phyloP scores from a whole-genome alignment of 2,888 invertebrate species.

The Desoria tigrina region DNA sequence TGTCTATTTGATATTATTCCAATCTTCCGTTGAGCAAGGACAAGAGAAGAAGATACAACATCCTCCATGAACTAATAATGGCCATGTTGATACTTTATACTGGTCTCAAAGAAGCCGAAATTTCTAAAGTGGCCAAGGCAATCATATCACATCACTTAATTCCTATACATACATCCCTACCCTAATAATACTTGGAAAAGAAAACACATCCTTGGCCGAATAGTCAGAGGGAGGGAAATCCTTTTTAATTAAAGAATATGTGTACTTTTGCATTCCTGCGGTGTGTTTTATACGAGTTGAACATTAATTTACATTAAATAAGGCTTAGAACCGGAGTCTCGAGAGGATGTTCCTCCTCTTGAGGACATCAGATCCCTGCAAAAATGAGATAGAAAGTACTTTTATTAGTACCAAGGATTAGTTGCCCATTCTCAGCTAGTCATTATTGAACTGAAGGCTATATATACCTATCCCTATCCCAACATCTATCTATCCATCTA shows the following conservation, averaged over 20 bases:
- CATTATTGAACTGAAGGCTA: background rate
- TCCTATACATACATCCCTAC: too few relatives aligned
- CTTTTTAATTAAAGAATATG: slow-evolving; percentile 5
- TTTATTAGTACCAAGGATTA: slow-evolving; percentile 5
- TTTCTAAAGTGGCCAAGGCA: background rate
- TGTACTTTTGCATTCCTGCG: slow-evolving; percentile 19
- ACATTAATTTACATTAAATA: slow-evolving; percentile 20
- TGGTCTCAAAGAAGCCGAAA: too few relatives aligned
- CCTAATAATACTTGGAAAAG: too few relatives aligned
- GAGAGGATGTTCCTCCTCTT: background rate
- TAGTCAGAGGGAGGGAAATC: too few relatives aligned
- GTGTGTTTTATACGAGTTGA: slow-evolving; percentile 5
- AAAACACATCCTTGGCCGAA: too few relatives aligned
- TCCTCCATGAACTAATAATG: too few relatives aligned
- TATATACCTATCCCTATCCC: too few relatives aligned
- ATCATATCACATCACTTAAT: background rate
- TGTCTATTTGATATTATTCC: too few relatives aligned
- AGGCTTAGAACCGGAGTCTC: background rate
- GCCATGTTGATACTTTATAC: too few relatives aligned
- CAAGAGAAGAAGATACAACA: too few relatives aligned
- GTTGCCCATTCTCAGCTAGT: background rate
- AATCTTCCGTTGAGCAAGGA: too few relatives aligned
- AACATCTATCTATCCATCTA: too few relatives aligned
- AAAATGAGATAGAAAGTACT: slow-evolving; percentile 17
- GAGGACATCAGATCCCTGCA: slow-evolving; percentile 12